Conservation (phyloP, 2,888 invertebrate genomes). For the Bombyx huttoni region DNA sequence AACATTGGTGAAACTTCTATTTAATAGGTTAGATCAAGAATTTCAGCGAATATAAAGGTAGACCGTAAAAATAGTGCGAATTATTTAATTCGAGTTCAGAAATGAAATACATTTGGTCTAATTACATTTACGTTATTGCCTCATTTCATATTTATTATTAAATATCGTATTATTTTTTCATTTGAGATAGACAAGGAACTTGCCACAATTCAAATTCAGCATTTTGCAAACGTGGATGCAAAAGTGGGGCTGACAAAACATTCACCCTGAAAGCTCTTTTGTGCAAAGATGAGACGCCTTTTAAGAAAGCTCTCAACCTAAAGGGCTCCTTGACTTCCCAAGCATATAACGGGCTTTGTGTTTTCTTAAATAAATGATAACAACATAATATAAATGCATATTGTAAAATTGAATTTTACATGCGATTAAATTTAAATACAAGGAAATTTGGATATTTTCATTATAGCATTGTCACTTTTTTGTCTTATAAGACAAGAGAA, state of each 20-base stretch:
- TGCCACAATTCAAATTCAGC: too few species aligned
- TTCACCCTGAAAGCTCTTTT: slow-evolving; percentile 21
- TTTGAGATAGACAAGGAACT: too few species aligned
- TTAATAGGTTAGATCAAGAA: slow-evolving; percentile 1
- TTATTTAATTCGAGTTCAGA: background rate
- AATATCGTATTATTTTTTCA: too few species aligned
- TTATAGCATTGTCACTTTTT: too few species aligned
- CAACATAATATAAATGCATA: too few species aligned
- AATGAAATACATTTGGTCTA: background rate
- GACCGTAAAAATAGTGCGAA: background rate
- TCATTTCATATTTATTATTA: too few species aligned
- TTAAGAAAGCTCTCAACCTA: slow-evolving; percentile 20
- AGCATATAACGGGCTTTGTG: slow-evolving; percentile 4
- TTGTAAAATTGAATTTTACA: too few species aligned
- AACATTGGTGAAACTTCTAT: too few species aligned
- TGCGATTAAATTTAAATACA: too few species aligned
- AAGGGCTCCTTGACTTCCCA: slow-evolving; percentile 11
- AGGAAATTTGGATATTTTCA: too few species aligned
- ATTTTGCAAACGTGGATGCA: background rate
- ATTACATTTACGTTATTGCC: too few species aligned
- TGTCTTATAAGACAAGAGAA: too few species aligned
- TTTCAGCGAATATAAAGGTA: slow-evolving; percentile 1
- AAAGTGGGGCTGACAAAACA: slow-evolving; percentile 19
- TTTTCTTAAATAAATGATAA: background rate
- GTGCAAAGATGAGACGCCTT: slow-evolving; percentile 22